These are phyloP conservation scores for Oncorhynchus tshawytscha DNA, from an alignment of 2,113 vertebrate species.

Conservation along the genomic window DNA sequence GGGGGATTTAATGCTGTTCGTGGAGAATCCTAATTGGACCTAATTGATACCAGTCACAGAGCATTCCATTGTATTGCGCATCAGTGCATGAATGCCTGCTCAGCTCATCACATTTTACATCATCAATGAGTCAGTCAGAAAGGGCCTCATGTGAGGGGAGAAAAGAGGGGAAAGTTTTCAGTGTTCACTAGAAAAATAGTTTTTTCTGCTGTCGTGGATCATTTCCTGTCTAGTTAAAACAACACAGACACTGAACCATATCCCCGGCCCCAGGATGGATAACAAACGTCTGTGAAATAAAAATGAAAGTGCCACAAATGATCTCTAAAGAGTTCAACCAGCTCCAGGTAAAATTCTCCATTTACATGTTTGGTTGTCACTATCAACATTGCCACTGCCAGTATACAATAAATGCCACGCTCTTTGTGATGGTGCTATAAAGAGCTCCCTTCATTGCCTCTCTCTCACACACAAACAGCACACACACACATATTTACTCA, in stretches of 20 bases:
- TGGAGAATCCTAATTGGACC: not conserved
- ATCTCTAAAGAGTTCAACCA: no score
- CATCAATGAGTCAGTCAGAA: not conserved
- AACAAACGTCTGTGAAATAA: not conserved
- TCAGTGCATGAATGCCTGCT: slow-evolving; percentile 1
- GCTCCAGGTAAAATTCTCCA: no score
- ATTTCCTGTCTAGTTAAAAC: slow-evolving; percentile 45
- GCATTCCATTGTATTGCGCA: not conserved
- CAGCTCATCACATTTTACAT: not conserved
- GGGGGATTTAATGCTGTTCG: no score
- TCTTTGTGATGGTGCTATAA: no score
- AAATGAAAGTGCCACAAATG: not conserved
- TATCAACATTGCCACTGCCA: no score
- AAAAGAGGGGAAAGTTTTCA: not conserved
- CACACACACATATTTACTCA: no score
- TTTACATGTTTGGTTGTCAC: no score
- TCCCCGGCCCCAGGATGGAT: not conserved
- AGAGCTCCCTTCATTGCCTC: no score
- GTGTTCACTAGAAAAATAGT: slow-evolving; percentile 14
- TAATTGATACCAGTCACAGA: not conserved
- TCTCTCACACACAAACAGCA: no score
- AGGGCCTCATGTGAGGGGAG: no score
- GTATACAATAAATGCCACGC: no score
- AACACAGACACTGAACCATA: slow-evolving; percentile 14
- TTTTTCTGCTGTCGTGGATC: not conserved